A percentile compares a stretch with the other conserved stretches of the same genome.
Conservation (phyloP, 2,797 vertebrate genomes). For the Mastacembelus armatus region DNA sequence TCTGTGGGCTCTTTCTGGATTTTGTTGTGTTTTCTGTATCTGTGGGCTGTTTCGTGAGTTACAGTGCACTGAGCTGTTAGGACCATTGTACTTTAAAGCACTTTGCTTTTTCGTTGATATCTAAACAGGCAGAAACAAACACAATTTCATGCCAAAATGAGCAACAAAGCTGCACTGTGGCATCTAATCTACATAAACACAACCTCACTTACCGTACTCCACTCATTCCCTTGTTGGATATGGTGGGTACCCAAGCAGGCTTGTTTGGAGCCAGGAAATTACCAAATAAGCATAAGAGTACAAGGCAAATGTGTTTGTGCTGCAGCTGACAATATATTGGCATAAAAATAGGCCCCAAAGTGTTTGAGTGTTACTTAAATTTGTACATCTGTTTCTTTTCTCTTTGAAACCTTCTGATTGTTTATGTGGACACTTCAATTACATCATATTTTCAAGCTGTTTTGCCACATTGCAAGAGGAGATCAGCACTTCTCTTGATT, state of each 20-base stretch:
- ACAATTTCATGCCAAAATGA: conserved; percentile 3
- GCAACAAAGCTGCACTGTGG: not conserved
- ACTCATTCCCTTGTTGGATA: too few relatives aligned
- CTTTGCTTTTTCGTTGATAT: not conserved
- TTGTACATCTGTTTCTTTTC: conserved; percentile 7
- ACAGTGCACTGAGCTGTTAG: not conserved
- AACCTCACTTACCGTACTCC: not conserved
- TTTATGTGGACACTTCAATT: not conserved
- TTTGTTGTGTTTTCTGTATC: not conserved
- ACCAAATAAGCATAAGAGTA: not conserved
- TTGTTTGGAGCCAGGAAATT: conserved; percentile 2
- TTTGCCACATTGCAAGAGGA: not conserved
- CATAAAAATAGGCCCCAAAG: not conserved
- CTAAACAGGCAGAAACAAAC: not conserved
- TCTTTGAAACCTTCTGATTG: conserved; percentile 10
- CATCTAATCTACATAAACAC: conserved; percentile 23
- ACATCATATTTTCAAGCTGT: not conserved
- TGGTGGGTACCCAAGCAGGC: not conserved
- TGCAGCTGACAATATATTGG: not conserved
- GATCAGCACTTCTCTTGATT: not conserved
- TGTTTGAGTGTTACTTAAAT: not conserved
- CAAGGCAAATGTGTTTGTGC: not conserved
- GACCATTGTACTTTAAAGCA: not conserved
- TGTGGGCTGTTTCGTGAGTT: not conserved
- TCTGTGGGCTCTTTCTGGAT: not conserved